phyloP scores from a whole-genome alignment of 2,113 vertebrate genomes.

The Marmota flaviventris region DNA sequence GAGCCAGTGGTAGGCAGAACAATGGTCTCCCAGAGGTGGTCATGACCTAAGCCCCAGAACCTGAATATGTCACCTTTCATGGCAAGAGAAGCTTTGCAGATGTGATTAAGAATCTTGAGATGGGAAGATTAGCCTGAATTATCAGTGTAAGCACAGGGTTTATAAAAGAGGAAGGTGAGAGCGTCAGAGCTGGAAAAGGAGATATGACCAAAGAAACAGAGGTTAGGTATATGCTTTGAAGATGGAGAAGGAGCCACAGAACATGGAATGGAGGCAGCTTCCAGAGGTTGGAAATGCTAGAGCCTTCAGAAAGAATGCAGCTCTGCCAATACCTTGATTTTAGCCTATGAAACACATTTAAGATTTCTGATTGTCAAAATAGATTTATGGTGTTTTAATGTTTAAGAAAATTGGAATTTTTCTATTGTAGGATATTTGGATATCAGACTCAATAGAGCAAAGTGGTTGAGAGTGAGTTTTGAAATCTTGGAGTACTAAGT shows the following conservation, averaged over 20 bases:
- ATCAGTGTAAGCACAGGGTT: background rate
- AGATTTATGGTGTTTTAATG: slow-evolving; percentile 16
- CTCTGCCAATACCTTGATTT: background rate
- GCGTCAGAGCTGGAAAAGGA: background rate
- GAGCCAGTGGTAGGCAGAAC: background rate
- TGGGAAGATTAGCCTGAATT: background rate
- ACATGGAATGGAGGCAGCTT: background rate
- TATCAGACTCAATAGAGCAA: background rate
- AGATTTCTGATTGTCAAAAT: background rate
- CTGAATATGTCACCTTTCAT: background rate
- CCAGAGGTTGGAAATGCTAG: background rate
- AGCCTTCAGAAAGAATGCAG: background rate
- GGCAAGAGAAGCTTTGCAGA: background rate
- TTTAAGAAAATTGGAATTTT: background rate
- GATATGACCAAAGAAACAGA: background rate
- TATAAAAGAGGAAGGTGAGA: background rate
- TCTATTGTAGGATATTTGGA: background rate
- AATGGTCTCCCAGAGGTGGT: background rate
- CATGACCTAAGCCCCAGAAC: background rate
- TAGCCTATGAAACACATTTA: background rate
- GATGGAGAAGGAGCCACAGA: background rate
- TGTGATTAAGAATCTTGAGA: background rate
- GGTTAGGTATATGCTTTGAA: background rate
- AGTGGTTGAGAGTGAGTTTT: background rate
- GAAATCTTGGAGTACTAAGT: background rate